These are phyloP conservation scores for Aplysia californica DNA, from an alignment of 1,140 invertebrate species.

Conservation along the genomic window DNA sequence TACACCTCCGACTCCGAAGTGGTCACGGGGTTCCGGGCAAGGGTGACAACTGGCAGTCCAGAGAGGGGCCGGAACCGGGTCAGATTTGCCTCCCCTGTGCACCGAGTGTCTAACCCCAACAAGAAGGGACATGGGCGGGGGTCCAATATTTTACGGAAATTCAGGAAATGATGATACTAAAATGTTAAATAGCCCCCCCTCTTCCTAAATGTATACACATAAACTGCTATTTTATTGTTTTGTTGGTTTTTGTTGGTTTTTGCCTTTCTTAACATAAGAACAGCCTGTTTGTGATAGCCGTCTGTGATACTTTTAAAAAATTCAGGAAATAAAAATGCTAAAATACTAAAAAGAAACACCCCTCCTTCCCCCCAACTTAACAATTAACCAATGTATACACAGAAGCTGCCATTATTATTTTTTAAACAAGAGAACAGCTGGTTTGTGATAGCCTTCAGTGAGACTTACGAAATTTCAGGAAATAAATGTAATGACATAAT, in stretches of 20 bases:
- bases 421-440: no score
- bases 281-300: background rate
- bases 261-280: no score
- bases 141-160: background rate
- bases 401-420: no score
- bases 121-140: background rate
- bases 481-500: no score
- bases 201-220: background rate
- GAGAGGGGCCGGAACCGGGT: background rate
- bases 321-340: no score
- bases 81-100: constrained; percentile 3
- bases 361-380: no score
- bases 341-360: no score
- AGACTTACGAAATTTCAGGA: no score
- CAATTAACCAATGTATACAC: no score
- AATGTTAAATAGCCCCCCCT: background rate
- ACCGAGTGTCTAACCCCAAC: background rate
- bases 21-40: background rate
- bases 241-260: no score
- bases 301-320: background rate
- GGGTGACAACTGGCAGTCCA: background rate
- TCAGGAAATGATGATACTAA: background rate
- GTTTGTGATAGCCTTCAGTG: no score
- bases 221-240: no score
- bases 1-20: constrained; percentile 3